Percentiles rank a stretch among this genome's conserved stretches.
phyloP scores from a whole-genome alignment of 2,113 vertebrate species.

The Channa maculata region DNA sequence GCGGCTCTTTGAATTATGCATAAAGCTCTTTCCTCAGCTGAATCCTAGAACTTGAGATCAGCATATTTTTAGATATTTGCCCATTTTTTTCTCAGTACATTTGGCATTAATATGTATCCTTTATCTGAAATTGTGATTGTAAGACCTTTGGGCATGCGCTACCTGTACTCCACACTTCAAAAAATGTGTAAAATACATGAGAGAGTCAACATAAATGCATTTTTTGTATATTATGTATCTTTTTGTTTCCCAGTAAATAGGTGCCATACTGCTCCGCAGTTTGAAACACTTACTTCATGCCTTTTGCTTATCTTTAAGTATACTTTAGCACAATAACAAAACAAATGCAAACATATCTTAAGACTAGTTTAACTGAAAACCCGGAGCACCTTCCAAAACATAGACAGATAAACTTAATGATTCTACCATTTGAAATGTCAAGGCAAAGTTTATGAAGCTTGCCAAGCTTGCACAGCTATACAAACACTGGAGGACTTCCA shows the following conservation, averaged over 20 bases:
- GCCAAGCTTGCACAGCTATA: too few species aligned
- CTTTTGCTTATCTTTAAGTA: conserved; percentile 31
- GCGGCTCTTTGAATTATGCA: conserved; percentile 79
- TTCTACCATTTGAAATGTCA: background rate
- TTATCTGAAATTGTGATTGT: conserved; percentile 59
- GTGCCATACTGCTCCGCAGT: conserved; percentile 1
- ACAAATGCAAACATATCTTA: conserved; percentile 21
- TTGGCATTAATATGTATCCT: conserved; percentile 74
- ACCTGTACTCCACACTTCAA: background rate
- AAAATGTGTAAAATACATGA: conserved; percentile 33
- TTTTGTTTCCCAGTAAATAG: conserved; percentile 1
- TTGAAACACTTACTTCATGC: conserved; percentile 10
- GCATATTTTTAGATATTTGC: conserved; percentile 79
- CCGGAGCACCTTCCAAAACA: background rate
- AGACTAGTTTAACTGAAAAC: background rate
- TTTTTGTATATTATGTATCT: conserved; percentile 19
- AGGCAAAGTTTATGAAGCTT: background rate
- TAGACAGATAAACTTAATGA: background rate
- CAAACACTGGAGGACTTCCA: background rate
- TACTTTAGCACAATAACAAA: conserved; percentile 20
- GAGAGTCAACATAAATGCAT: conserved; percentile 53
- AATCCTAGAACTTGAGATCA: conserved; percentile 72
- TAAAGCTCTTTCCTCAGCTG: conserved; percentile 68
- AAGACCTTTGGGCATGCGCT: conserved; percentile 48
- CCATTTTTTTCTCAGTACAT: conserved; percentile 62